A percentile compares a stretch with the other conserved stretches of the same genome.
phyloP scores from a whole-genome alignment of 64 coral and sea anemone genomes.

The Actinia tenebrosa region DNA sequence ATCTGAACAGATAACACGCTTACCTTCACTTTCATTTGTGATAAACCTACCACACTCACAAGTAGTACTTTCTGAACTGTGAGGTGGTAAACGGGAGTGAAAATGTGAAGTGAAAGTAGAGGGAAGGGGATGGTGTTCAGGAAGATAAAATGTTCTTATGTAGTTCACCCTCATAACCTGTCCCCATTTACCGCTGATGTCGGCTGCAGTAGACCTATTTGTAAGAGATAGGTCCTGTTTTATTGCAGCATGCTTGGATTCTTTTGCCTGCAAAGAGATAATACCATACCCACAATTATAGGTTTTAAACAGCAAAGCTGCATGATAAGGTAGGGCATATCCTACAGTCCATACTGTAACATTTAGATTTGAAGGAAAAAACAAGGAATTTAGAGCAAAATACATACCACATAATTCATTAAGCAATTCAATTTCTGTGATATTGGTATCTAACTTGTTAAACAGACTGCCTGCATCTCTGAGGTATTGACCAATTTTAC shows the following conservation, averaged over 20 bases:
- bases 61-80: constrained; percentile 3
- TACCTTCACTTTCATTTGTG: background rate
- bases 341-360: constrained; percentile 33
- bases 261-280: constrained; percentile 43
- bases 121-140: constrained; percentile 36
- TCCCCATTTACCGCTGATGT: constrained; percentile 44
- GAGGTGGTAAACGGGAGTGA: constrained; percentile 34
- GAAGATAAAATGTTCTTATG: constrained; percentile 42
- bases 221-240: constrained; percentile 35
- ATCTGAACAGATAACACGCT: background rate
- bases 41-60: constrained; percentile 37
- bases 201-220: constrained; percentile 17
- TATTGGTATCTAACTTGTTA: background rate
- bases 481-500: constrained; percentile 28
- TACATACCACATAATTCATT: constrained; percentile 31
- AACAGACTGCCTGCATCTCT: constrained; percentile 30
- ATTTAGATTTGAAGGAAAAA: constrained; percentile 31
- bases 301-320: background rate
- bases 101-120: constrained; percentile 29
- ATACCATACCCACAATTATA: constrained; percentile 66
- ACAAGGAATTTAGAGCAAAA: constrained; percentile 25
- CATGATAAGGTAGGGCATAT: constrained; percentile 55
- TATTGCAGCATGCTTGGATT: constrained; percentile 35
- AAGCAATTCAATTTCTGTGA: background rate
- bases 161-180: constrained; percentile 55